Base-by-base conservation (phyloP, 2,113 vertebrate genomes). In the Pterophyllum scalare region DNA sequence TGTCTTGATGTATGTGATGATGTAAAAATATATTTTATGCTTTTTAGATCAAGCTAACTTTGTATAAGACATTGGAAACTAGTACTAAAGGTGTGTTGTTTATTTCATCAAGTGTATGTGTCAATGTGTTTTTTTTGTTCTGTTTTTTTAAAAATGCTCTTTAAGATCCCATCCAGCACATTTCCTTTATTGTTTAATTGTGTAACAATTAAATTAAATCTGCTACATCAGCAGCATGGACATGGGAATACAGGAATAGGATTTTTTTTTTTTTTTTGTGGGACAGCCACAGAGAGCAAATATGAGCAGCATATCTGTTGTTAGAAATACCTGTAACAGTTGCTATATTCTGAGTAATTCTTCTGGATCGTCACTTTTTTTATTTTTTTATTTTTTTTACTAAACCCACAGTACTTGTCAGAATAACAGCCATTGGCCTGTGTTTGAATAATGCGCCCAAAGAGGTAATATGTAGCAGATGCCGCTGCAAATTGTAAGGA, bases 21-120 rank as follows among this genome's bases (percentile, higher is more conserved):
- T 96, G 95, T 96, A 93, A 95, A 96, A 95, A 95, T 96, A 94
- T 97, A 97, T 97, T 97, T 97, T 97, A 97, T 96, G 96, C 95
- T 96, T 96, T 95, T 97, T 96, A 95, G 95, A 97, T 92, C 93
- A 94, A 95, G 95, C 95, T 97, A 92, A 94, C 93, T 95, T 96
- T 96, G 95, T 96, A 95, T 97, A 96, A 94, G 96, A 94, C 94
- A 95, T 95, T 94, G 94, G 87, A 95, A 95, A 90, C 85, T 96
- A 97, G 96, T 95, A 95, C 95, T 95, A 94, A 94, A 93, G 93
- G 95, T 85, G 93, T 94, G 92, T 93, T 87, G 89, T 93, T 92
- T 84, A 91, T 92, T 94, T 94, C 88, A 88, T 90, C 22, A 94
- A 77, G 87, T 91, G 87, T 94, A 92, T 87, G 92, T 95, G 93